Conservation (phyloP, 1,140 invertebrate species). For the Akabosia matsudoensis region DNA sequence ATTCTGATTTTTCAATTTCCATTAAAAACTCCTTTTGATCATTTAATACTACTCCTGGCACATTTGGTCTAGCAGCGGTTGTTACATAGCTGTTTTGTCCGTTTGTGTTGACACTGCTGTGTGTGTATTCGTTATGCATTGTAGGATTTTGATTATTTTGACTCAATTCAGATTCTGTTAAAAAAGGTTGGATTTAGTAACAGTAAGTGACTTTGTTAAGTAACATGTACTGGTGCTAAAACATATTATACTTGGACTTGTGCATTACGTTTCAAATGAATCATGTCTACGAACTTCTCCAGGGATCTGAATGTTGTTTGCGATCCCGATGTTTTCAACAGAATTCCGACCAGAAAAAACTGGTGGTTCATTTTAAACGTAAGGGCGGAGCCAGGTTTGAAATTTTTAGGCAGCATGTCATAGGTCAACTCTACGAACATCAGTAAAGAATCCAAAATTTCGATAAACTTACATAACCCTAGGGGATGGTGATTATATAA, state of each 20-base stretch:
- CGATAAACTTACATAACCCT: not conserved
- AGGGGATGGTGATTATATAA: not conserved
- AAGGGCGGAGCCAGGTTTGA: not conserved
- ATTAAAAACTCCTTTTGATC: no score
- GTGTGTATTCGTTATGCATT: no score
- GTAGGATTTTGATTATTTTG: no score
- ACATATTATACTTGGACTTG: not conserved
- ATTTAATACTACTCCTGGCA: not conserved
- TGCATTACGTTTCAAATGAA: not conserved
- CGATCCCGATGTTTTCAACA: not conserved
- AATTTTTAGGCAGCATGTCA: not conserved
- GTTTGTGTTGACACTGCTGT: no score
- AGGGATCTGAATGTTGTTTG: not conserved
- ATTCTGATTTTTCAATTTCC: not conserved
- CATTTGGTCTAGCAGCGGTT: not conserved
- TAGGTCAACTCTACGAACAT: not conserved
- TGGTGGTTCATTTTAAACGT: not conserved
- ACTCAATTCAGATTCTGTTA: no score
- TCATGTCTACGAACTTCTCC: not conserved
- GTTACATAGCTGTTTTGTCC: not conserved
- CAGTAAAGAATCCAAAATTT: not conserved
- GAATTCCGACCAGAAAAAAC: not conserved
- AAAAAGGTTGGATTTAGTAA: no score
- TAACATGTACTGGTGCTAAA: no score
- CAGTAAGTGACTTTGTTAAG: no score